Evolutionary conservation across 2,888 invertebrate genomes (phyloP), one percentile per base, ranked within the genome.

Genomic region (Oegoconia quadripuncta): DNA sequence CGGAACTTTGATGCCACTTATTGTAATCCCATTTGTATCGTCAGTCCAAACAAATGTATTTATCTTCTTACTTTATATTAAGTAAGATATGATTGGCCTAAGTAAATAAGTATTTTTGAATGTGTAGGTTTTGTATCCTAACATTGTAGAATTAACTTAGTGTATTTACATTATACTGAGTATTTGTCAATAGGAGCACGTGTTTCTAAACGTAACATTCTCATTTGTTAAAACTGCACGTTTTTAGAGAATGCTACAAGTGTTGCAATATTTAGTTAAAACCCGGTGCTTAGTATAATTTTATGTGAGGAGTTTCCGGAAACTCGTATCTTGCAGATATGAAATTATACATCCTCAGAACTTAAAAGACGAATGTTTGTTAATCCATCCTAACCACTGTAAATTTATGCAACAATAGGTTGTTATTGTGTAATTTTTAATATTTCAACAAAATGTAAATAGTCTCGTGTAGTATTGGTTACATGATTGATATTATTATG

Each of bases 71-170:
- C 59, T 68, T 59, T 50, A 42, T 44, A 30, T 44, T 68, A 60
- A 67, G 64, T 66, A 71, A 70, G 64, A 64, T 57, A 52, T 64
- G 58, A 73, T 80, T 82, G 84, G 84, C 84, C 84, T 86, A 84
- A 81, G 72, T 74, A 71, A 74, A 71, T 66, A 69, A 74, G 73
- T 75, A 74, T 75, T 77, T 79, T 74, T 72, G 57, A 77, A 71
- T 72, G 66, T 68, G 70, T 73, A 77, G 72, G 69, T 77, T 78
- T 76, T 78, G 64, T 78, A 79, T 74, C 65, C 64, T 74, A 70
- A 70, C 59, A 53, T 64, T 55, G 58, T 69, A 70, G 64, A 53
- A 52, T 50, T 67, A 74, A 63, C 52, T 57, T 60, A 64, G 57
- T 57, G 44, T 62, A 53, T 56, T 49, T 54, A 48, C 55, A 50